These are phyloP conservation scores for Solea senegalensis DNA, from an alignment of 2,113 vertebrate genomes.

Conservation along the genomic window DNA sequence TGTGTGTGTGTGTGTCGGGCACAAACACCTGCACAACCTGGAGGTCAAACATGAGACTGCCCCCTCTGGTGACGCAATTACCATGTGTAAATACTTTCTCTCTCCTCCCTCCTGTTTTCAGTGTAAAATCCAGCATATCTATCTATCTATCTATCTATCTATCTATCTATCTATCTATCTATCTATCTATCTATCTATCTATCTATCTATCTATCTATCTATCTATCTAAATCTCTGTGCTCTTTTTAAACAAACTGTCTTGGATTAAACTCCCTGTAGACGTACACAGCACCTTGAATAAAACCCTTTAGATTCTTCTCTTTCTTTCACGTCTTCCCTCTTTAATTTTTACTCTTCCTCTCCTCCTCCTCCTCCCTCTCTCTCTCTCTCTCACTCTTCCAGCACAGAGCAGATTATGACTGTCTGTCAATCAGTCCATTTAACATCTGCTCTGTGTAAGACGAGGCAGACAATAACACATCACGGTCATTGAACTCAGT, in stretches of 20 bases:
- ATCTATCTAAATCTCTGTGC: background rate
- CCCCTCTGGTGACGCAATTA: constrained; percentile 70
- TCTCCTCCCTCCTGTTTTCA: background rate
- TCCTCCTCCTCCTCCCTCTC: constrained; percentile 1
- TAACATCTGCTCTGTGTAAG: constrained; percentile 72
- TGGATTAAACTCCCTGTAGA: too few species aligned
- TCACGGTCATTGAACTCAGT: constrained; percentile 80
- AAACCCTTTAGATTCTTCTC: background rate
- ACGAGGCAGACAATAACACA: constrained; percentile 74
- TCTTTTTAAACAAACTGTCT: too few species aligned
- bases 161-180: too few species aligned
- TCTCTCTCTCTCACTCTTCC: constrained; percentile 24
- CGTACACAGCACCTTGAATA: too few species aligned
- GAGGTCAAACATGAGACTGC: constrained; percentile 76
- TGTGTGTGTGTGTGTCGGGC: constrained; percentile 3
- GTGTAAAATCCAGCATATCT: too few species aligned
- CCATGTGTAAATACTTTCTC: constrained; percentile 54
- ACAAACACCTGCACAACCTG: constrained; percentile 76
- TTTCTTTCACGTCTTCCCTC: constrained; percentile 6
- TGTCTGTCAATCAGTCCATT: constrained; percentile 79
- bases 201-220: background rate
- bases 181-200: too few species aligned
- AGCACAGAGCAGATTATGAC: constrained; percentile 63
- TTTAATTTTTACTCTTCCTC: constrained; percentile 16
- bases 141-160: too few species aligned